phyloP scores from a whole-genome alignment of 2,113 vertebrate genomes.

The Tragelaphus imberbis region DNA sequence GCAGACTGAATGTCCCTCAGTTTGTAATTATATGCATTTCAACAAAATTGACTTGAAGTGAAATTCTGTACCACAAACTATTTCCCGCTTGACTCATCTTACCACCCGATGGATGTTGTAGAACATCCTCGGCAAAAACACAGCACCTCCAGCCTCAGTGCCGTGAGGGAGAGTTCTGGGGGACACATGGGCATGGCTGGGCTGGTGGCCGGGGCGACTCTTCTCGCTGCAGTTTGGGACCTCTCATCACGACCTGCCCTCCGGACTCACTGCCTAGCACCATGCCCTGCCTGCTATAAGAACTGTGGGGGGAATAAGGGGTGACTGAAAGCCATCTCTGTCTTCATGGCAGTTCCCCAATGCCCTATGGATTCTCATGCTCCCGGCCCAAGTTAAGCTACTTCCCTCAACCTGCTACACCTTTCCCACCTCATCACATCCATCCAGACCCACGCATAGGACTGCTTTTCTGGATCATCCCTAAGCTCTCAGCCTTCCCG shows the following conservation, averaged over 20 bases:
- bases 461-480: background rate
- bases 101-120: background rate
- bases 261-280: background rate
- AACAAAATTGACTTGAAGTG: background rate
- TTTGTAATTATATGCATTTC: background rate
- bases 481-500: background rate
- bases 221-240: background rate
- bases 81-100: background rate
- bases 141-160: background rate
- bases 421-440: background rate
- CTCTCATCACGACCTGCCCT: background rate
- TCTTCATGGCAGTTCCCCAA: background rate
- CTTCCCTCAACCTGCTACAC: background rate
- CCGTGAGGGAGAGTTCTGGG: too few relatives aligned
- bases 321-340: background rate
- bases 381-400: background rate
- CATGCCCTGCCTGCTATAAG: background rate
- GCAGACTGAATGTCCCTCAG: background rate
- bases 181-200: accelerated
- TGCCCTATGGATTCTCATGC: background rate
- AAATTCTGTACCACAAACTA: background rate
- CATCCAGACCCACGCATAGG: background rate
- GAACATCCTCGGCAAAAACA: background rate
- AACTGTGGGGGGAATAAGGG: background rate
- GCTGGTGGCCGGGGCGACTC: accelerated